phyloP scores from a whole-genome alignment of 1,140 invertebrate genomes.

The Pogonomyrmex barbatus region DNA sequence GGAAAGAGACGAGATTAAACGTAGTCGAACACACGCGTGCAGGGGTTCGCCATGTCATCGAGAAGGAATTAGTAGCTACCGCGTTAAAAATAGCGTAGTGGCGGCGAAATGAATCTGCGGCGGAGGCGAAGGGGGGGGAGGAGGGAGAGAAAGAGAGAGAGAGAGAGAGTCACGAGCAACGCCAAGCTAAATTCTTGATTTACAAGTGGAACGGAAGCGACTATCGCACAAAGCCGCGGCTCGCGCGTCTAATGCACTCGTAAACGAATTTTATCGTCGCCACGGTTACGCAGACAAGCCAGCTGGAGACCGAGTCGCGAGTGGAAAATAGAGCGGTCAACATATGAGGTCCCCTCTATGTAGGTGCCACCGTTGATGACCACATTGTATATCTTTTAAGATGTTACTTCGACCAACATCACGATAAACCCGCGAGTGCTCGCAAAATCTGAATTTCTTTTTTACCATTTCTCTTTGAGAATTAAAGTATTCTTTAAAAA shows the following conservation, averaged over 20 bases:
- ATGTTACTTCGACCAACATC: conserved; percentile 15
- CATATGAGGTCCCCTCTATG: neutral
- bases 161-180: neutral
- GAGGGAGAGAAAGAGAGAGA: neutral
- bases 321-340: conserved; percentile 63
- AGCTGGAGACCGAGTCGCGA: conserved; percentile 34
- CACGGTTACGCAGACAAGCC: conserved; percentile 77
- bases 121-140: neutral
- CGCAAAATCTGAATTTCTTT: neutral
- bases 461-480: neutral
- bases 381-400: conserved; percentile 16
- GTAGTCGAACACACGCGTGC: neutral
- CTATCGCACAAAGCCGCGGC: conserved; percentile 76
- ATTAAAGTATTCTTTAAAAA: neutral
- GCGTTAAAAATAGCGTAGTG: conserved; percentile 31
- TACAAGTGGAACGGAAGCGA: conserved; percentile 80
- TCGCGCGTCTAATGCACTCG: conserved; percentile 77
- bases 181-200: conserved; percentile 73
- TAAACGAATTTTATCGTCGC: conserved; percentile 80
- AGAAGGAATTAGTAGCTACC: conserved; percentile 37
- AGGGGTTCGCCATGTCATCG: conserved; percentile 41
- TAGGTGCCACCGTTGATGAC: neutral
- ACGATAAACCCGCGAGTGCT: neutral
- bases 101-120: neutral
- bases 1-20: neutral